A percentile compares a stretch with the other conserved stretches of the same genome.
Evolutionary conservation across 2,113 vertebrate species (phyloP).

Genomic region (Ammospiza nelsoni): DNA sequence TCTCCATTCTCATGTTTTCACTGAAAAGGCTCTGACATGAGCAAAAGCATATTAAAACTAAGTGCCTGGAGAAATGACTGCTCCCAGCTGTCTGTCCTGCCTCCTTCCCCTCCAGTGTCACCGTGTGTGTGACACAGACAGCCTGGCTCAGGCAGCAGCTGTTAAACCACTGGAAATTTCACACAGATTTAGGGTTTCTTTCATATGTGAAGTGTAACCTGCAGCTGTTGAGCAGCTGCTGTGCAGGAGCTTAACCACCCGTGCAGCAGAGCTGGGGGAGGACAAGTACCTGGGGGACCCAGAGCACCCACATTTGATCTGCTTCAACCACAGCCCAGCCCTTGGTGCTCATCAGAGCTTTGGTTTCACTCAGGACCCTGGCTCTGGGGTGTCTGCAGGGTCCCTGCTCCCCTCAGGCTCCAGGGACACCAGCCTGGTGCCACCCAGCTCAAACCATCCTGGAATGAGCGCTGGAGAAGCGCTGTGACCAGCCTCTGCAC

Average conservation of each 20-base stretch:
- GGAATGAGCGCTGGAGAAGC: background rate
- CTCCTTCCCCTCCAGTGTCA: background rate
- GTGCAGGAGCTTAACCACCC: background rate
- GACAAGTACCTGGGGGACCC: background rate
- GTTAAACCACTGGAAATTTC: conserved; percentile 69
- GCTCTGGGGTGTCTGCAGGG: background rate
- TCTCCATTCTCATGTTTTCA: conserved; percentile 3
- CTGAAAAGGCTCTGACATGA: background rate
- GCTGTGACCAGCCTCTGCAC: too few relatives aligned
- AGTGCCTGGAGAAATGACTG: background rate
- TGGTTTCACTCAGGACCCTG: accelerated
- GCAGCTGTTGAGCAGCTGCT: conserved; percentile 69
- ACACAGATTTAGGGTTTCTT: conserved; percentile 59
- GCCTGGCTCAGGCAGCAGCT: conserved; percentile 64
- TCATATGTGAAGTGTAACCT: conserved; percentile 21
- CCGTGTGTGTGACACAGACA: conserved; percentile 22
- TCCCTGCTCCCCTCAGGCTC: background rate
- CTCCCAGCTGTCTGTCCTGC: conserved; percentile 52
- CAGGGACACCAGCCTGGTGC: background rate
- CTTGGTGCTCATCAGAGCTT: background rate
- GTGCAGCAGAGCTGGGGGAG: background rate
- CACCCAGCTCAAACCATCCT: background rate
- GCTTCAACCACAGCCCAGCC: background rate
- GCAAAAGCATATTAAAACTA: background rate
- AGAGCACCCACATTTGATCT: background rate